Evolutionary conservation across 1,140 invertebrate genomes (phyloP).

Genomic region (Luehdorfia chinensis): DNA sequence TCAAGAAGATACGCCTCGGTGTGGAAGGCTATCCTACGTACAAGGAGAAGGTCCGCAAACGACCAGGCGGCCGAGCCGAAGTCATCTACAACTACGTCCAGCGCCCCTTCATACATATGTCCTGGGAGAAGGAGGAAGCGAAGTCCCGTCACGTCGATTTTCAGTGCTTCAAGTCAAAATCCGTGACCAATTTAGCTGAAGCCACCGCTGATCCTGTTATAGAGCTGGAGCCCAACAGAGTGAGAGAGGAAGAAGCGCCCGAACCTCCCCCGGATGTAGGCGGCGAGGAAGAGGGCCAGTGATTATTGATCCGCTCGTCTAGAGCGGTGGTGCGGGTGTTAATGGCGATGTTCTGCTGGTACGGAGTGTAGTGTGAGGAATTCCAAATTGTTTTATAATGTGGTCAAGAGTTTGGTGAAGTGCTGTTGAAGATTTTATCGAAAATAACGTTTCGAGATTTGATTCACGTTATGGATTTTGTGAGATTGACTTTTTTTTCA

Average conservation of each 20-base stretch:
- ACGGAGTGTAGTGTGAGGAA: constrained; percentile 18
- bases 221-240: constrained; percentile 45
- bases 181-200: constrained; percentile 94
- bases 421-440: neutral
- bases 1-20: constrained; percentile 99
- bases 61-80: constrained; percentile 93
- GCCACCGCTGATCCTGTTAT: constrained; percentile 90
- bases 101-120: constrained; percentile 99
- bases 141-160: constrained; percentile 99
- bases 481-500: too few species aligned
- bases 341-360: constrained; percentile 37
- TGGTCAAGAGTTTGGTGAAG: neutral
- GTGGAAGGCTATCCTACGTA: constrained; percentile 99
- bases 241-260: constrained; percentile 36
- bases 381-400: neutral
- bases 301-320: constrained; percentile 28
- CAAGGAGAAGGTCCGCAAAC: constrained; percentile 96
- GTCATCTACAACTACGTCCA: constrained; percentile 99
- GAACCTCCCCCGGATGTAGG: constrained; percentile 30
- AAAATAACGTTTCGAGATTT: too few species aligned
- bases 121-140: constrained; percentile 99
- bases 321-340: constrained; percentile 20
- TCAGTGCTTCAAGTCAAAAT: constrained; percentile 96
- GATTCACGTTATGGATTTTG: too few species aligned
- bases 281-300: constrained; percentile 44